These are phyloP conservation scores for Drosophila tani DNA, from an alignment of 1,140 invertebrate genomes.

Conservation along the genomic window DNA sequence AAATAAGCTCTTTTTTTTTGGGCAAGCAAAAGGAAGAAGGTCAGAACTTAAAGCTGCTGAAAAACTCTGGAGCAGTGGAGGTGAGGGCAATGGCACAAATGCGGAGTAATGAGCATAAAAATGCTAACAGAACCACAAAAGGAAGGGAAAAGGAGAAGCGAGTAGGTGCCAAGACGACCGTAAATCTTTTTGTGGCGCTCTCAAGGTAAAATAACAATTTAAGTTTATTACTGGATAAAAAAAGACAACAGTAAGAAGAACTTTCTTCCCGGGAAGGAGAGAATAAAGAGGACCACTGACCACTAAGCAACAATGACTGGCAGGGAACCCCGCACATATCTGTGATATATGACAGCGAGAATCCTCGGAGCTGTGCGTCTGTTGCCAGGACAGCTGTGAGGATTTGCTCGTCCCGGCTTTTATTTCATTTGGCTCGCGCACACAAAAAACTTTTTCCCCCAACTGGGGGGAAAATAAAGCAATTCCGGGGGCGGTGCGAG, in stretches of 20 bases:
- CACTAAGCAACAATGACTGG: slow-evolving; percentile 30
- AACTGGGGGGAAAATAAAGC: slow-evolving; percentile 10
- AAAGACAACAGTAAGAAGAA: slow-evolving; percentile 51
- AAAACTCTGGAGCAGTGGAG: slow-evolving; percentile 24
- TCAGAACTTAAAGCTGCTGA: slow-evolving; percentile 37
- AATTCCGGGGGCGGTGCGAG: not conserved
- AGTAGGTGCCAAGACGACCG: slow-evolving; percentile 62
- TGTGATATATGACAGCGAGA: slow-evolving; percentile 70
- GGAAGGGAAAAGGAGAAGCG: not conserved
- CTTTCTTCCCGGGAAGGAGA: slow-evolving; percentile 6
- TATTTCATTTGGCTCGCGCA: slow-evolving; percentile 17
- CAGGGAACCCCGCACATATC: slow-evolving; percentile 36
- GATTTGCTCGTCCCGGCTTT: slow-evolving; percentile 31
- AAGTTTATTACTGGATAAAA: slow-evolving; percentile 74
- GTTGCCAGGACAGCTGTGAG: slow-evolving; percentile 59
- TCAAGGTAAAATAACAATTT: slow-evolving; percentile 82
- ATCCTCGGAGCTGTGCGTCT: slow-evolving; percentile 38
- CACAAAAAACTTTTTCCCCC: not conserved
- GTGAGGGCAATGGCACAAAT: slow-evolving; percentile 41
- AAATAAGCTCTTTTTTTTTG: slow-evolving; percentile 62
- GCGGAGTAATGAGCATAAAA: slow-evolving; percentile 79
- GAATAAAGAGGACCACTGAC: slow-evolving; percentile 16
- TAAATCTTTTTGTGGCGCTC: slow-evolving; percentile 80
- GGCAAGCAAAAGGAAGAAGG: slow-evolving; percentile 10
- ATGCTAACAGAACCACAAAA: slow-evolving; percentile 54